These are phyloP conservation scores for Gandaritis pyraliata DNA, from an alignment of 2,888 invertebrate species.

Conservation along the genomic window DNA sequence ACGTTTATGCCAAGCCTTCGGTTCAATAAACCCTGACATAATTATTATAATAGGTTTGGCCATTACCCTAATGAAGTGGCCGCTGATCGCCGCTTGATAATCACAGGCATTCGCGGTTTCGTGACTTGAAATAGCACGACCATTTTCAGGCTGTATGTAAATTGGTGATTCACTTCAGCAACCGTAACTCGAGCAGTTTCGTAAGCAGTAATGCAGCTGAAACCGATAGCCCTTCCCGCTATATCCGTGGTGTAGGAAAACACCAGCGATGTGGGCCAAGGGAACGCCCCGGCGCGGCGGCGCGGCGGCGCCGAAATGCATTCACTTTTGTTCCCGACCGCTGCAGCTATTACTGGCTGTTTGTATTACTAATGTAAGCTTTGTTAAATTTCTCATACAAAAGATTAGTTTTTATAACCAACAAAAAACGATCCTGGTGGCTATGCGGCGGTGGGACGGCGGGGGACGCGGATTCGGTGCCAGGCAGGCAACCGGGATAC, in stretches of 20 bases:
- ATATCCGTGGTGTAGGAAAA: conserved; percentile 24
- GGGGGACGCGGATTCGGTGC: no score
- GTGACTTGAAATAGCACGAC: background rate
- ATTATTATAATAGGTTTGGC: conserved; percentile 16
- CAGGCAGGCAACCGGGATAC: no score
- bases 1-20: background rate
- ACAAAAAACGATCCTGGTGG: no score
- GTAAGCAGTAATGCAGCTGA: conserved; percentile 17
- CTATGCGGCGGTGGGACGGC: no score
- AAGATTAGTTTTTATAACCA: no score
- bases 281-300: conserved; percentile 15
- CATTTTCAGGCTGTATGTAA: background rate
- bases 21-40: conserved; percentile 22
- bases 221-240: conserved; percentile 26
- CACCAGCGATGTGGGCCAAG: conserved; percentile 29
- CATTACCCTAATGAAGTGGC: conserved; percentile 24
- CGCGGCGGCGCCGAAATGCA: conserved; percentile 28
- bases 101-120: conserved; percentile 1
- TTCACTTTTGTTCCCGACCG: conserved; percentile 22
- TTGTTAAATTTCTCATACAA: no score
- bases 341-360: conserved; percentile 29
- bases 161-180: background rate
- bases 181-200: conserved; percentile 20
- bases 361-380: conserved; percentile 25
- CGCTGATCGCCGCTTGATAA: conserved; percentile 14